Base-by-base conservation (phyloP, 2,113 vertebrate species). In the Pholis gunnellus region DNA sequence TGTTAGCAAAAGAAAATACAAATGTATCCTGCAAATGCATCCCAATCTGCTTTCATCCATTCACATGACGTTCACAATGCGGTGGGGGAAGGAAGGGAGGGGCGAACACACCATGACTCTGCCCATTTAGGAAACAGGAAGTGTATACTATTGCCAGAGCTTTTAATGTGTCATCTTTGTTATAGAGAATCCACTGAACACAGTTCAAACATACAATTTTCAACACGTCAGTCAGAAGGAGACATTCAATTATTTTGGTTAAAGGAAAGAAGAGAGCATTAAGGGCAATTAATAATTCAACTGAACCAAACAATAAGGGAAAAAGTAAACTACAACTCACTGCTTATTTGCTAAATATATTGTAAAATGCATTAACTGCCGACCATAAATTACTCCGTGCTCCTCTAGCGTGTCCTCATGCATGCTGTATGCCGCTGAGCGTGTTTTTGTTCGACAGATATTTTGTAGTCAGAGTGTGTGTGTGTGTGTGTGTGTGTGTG, bases 321-420 rank as follows among this genome's bases (percentile, higher is more conserved):
- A 31, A 10, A 46, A 54, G 18, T 22, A 25, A 59, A 46, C 34
- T 34, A 34, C 34, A 34, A 34, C 34, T 79, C 63, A 44, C 22
- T 29, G 57, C 66, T 80, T 22, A 40, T 56, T 13, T 65, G 18
- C 6, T 20, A 27, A 52, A 31, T 34, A 42, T 50, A 9, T 14
- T 25, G 11, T 27, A 27, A 67, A 65, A 65, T 17, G 67, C 61
- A 59, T 65, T 72, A 72, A 36, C 14, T 0, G 22, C 31, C 57
- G 59, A 59, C 29, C 44, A 57, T 76, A 54, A 87, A 75, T 82
- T 57, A 82, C 59, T 34, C 34, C 0, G 3, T 66, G 34, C 50
- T 40, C 48, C 40, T 31, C 13, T 10, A 40, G 50, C 54, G 48
- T 56, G 34, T n/a, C 38, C 59, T 79, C 84, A 71, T 73, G 46